A percentile compares a stretch with the other conserved stretches of the same genome.
These are phyloP conservation scores for Cotesia congregata DNA, from an alignment of 2,888 invertebrate genomes.

Conservation along the genomic window DNA sequence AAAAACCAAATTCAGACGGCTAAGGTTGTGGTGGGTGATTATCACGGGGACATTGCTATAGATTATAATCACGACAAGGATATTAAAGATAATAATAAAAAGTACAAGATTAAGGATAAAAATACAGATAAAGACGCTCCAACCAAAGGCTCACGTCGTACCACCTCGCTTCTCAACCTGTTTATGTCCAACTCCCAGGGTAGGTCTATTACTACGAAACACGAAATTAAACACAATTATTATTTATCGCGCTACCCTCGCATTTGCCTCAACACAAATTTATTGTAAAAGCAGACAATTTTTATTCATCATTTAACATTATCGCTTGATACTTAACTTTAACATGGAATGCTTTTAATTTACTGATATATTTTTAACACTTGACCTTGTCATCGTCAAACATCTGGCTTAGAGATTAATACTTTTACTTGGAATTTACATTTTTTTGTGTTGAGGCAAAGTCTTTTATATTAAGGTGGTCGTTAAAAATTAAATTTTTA, in stretches of 20 bases:
- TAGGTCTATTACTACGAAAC: slow-evolving; percentile 70
- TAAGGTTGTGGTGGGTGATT: slow-evolving; percentile 64
- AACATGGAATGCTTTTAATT: not conserved
- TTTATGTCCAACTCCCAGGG: slow-evolving; percentile 97
- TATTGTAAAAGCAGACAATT: not conserved
- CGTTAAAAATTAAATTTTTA: not conserved
- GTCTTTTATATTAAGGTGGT: not conserved
- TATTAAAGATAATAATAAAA: slow-evolving; percentile 45
- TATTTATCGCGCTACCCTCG: slow-evolving; percentile 26
- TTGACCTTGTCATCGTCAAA: not conserved
- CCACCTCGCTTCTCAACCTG: slow-evolving; percentile 94
- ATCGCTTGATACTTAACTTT: not conserved
- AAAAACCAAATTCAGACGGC: slow-evolving; percentile 57
- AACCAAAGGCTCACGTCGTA: slow-evolving; percentile 88
- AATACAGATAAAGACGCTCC: slow-evolving; percentile 57
- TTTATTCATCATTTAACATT: not conserved
- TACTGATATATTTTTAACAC: not conserved
- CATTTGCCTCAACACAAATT: slow-evolving; percentile 7
- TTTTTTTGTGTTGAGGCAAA: slow-evolving; percentile 22
- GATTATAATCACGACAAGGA: slow-evolving; percentile 60
- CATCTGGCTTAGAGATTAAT: not conserved
- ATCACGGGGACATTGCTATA: slow-evolving; percentile 58
- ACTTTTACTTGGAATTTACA: not conserved
- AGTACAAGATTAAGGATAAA: slow-evolving; percentile 57
- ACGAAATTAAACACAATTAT: slow-evolving; percentile 24